Base-by-base conservation (phyloP, 2,113 vertebrate species). In the Hippocampus barbouri region DNA sequence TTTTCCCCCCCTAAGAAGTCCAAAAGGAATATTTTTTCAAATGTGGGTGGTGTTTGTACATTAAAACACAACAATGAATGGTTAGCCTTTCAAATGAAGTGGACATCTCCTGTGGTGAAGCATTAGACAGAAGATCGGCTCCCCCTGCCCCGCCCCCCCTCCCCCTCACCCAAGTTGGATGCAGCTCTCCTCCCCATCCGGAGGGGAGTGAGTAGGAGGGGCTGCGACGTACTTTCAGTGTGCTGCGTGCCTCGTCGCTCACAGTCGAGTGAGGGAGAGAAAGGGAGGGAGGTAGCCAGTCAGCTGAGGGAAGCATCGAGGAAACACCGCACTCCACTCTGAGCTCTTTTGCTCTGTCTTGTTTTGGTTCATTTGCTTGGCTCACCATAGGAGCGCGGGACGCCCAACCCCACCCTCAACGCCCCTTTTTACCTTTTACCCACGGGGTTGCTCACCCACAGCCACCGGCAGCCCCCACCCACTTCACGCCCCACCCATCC, bases 131-230 rank as follows among this genome's bases (percentile, higher is more conserved):
- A 68, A 74, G 8, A 38, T 61, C 8, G 27, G 15, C n/a, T 25
- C 54, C n/a, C 16, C 16, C 49, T 3, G 2, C 5, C 49, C 5
- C 5, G 1, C 18, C 3, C 18, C 4, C 14, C n/a, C 18, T 1
- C 14, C n/a, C n/a, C 10, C 9, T 14, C n/a, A 43, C 8, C 11
- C n/a, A 59, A 59, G 11, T 59, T 59, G 11, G 74, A 83, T 71
- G 76, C 68, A 49, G 79, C 82, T 83, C 83, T 78, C 81, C 80
- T 69, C 62, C 83, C 79, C 77, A 73, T 84, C 81, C 56, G 5
- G 79, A 82, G 79, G 69, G 79, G 79, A 69, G 80, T n/a, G 78
- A 78, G 86, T 70, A 71, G 89, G 85, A 77, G 82, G 87, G 81
- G 80, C 80, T 84, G 86, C 79, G 75, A 84, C 79, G 76, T 79